Evolutionary conservation across 2,113 vertebrate species (phyloP).

Genomic region (Coracopsis vasa): DNA sequence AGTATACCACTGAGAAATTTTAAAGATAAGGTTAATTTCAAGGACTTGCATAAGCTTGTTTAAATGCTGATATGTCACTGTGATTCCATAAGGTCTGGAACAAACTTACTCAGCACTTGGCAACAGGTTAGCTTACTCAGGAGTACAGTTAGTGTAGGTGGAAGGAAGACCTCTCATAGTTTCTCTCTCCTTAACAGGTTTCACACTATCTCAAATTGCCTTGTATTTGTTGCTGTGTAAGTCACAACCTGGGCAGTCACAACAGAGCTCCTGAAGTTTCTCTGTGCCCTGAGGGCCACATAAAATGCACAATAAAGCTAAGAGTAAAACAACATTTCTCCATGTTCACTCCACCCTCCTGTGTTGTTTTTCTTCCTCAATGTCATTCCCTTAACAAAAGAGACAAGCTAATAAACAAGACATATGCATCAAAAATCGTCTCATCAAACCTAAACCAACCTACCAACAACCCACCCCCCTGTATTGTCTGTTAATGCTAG

Average conservation of each 20-base stretch:
- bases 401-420: not conserved
- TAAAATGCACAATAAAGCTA: not conserved
- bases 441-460: not conserved
- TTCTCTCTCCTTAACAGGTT: not conserved
- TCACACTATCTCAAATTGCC: not conserved
- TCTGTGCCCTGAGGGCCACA: not conserved
- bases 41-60: not conserved
- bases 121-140: not conserved
- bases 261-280: not conserved
- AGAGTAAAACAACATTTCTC: not conserved
- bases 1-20: not conserved
- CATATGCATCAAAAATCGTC: not conserved
- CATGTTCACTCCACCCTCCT: not conserved
- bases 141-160: not conserved
- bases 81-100: not conserved
- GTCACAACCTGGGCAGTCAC: not conserved
- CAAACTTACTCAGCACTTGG: not conserved
- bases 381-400: not conserved
- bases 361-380: not conserved
- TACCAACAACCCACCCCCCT: rapidly evolving
- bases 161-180: not conserved
- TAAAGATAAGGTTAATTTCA: not conserved
- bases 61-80: not conserved
- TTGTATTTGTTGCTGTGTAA: not conserved
- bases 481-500: not conserved